Evolutionary conservation across 1,140 invertebrate species (phyloP).

Genomic region (Drosophila lowei): DNA sequence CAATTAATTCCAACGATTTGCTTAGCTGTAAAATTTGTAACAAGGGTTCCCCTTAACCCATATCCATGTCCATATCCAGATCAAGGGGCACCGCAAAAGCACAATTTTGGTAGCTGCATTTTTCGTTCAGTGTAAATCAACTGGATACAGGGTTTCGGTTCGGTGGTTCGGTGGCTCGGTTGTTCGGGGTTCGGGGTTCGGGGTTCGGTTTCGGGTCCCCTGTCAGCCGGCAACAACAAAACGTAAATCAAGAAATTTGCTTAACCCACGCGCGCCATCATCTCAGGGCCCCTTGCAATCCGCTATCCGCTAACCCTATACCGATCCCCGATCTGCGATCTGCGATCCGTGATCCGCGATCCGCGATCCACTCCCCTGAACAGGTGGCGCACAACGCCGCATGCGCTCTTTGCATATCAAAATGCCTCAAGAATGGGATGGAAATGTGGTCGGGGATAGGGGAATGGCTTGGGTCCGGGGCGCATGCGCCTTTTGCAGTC

Average conservation of each 20-base stretch:
- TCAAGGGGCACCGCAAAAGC: conserved; percentile 34
- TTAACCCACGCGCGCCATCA: conserved; percentile 67
- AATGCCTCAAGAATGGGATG: not conserved
- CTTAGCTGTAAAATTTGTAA: conserved; percentile 66
- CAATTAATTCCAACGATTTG: conserved; percentile 71
- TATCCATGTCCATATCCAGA: conserved; percentile 17
- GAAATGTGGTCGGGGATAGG: not conserved
- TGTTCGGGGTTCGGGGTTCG: not conserved
- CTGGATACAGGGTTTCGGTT: conserved; percentile 4
- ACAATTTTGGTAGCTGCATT: conserved; percentile 1
- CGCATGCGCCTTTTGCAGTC: conserved; percentile 26
- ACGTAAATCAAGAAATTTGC: conserved; percentile 77
- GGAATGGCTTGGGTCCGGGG: conserved; percentile 6
- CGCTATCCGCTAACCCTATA: conserved; percentile 21
- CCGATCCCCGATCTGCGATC: not conserved
- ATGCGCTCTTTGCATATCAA: conserved; percentile 35
- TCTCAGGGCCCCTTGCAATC: not conserved
- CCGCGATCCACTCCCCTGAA: conserved; percentile 6
- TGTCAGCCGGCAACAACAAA: conserved; percentile 61
- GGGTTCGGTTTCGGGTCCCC: conserved; percentile 1
- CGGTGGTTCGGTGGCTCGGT: conserved; percentile 6
- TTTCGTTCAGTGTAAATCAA: not conserved
- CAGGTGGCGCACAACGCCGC: conserved; percentile 32
- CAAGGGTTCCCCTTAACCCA: not conserved
- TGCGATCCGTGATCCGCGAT: not conserved